phyloP scores from a whole-genome alignment of 2,113 vertebrate genomes.

The Cebidichthys violaceus region DNA sequence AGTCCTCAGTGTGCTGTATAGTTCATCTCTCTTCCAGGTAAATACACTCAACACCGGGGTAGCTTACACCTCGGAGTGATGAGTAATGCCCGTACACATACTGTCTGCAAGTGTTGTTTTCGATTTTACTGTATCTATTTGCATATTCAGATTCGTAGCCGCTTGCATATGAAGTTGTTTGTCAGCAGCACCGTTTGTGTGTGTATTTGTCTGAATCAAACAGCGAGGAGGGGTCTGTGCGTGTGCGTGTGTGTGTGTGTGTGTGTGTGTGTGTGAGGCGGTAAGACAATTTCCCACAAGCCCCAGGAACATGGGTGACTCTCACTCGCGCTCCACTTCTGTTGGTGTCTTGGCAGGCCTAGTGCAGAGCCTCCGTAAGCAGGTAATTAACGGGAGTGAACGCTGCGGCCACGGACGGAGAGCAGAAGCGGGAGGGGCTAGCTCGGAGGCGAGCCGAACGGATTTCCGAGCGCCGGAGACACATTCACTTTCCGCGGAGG shows the following conservation, averaged over 20 bases:
- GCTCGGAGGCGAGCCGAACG: constrained; percentile 4
- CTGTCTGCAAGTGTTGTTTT: constrained; percentile 17
- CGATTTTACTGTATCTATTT: constrained; percentile 54
- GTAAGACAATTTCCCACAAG: constrained; percentile 51
- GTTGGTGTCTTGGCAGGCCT: constrained; percentile 60
- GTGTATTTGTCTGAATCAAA: constrained; percentile 43
- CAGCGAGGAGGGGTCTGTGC: not conserved
- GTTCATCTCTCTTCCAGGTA: constrained; percentile 60
- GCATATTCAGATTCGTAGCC: constrained; percentile 64
- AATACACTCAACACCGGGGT: constrained; percentile 33
- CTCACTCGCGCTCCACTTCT: constrained; percentile 49
- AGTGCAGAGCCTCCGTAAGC: constrained; percentile 62
- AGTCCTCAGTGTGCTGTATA: constrained; percentile 57
- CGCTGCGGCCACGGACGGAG: constrained; percentile 48
- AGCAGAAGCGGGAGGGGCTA: constrained; percentile 33
- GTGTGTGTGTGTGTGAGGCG: constrained; percentile 1
- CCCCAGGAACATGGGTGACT: constrained; percentile 42
- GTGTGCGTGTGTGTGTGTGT: not conserved
- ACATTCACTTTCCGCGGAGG: constrained; percentile 39
- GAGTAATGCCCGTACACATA: constrained; percentile 25
- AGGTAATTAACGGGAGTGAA: constrained; percentile 75
- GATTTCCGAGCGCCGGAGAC: constrained; percentile 42
- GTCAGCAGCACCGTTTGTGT: constrained; percentile 16
- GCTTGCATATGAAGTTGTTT: constrained; percentile 53
- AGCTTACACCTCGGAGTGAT: constrained; percentile 41